Evolutionary conservation across 2,113 vertebrate genomes (phyloP), one percentile per base, ranked within the genome.

Genomic region (Muscicapa adusta): DNA sequence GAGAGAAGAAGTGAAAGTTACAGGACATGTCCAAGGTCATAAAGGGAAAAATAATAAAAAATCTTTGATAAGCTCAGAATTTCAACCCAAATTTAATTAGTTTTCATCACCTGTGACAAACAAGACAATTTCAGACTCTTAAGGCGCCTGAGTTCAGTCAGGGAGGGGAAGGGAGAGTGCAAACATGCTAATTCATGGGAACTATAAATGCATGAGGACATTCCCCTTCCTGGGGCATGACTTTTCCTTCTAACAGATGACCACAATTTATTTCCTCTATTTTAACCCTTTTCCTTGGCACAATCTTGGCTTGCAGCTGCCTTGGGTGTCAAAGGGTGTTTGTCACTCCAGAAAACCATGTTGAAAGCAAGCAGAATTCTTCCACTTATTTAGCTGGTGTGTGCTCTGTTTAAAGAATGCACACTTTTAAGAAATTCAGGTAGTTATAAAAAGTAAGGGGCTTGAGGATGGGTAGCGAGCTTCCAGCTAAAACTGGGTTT

Each of bases 131-230:
- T 48, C 16, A 26, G 45, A 38, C 23, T 45, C 10, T 12, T 12
- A 62, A 95, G 24, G 14, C 0, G 0, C 11, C 10, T 1, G 1
- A 40, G n/a, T 85, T 68, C 1, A 3, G 14, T 17, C 15, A 40
- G 10, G 25, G 42, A 84, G 6, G 10, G 5, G 26, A 63, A 68
- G 3, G 20, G 12, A 77, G 12, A 24, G 18, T 31, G 7, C 34
- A 70, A 91, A 29, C 5, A 40, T 28, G 40, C 0, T 72, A 57
- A 23, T 36, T 68, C 33, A 36, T 18, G 7, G 2, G 3, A 78
- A 18, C 19, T 48, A 5, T 0, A 2, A 88, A 57, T 11, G 9
- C 12, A 18, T 14, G 9, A 79, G 20, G 17, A 34, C 13, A 13
- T 72, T 56, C 18, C 3, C 11, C 20, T 31, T 65, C 47, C 29